Evolutionary conservation across 1,140 invertebrate genomes (phyloP).

Genomic region (Ceratina japonica): DNA sequence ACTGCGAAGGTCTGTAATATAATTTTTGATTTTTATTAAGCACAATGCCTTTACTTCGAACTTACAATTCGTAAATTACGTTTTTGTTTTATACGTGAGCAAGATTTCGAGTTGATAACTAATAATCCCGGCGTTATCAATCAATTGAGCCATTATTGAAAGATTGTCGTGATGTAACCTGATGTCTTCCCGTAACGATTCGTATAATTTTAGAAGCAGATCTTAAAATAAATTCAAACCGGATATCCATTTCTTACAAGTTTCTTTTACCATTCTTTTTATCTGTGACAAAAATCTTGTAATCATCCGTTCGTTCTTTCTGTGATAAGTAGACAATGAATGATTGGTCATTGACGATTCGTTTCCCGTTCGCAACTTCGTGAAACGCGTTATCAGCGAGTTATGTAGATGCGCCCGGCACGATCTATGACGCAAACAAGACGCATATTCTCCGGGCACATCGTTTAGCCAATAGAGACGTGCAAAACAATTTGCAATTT

Average conservation of each 20-base stretch:
- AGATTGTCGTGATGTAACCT: slow-evolving; percentile 10
- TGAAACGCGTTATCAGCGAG: slow-evolving; percentile 16
- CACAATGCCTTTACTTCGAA: not conserved
- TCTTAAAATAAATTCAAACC: no score
- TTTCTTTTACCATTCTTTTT: no score
- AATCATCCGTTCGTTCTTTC: not conserved
- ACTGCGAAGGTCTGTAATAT: slow-evolving; percentile 80
- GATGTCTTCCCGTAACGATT: not conserved
- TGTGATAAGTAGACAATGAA: not conserved
- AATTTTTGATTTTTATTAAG: not conserved
- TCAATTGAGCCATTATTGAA: slow-evolving; percentile 22
- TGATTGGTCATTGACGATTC: not conserved
- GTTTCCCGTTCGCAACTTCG: not conserved
- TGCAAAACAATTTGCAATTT: slow-evolving; percentile 54
- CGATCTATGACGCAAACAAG: slow-evolving; percentile 33
- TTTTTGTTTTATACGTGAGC: no score
- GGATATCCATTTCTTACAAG: no score
- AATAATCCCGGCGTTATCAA: slow-evolving; percentile 14
- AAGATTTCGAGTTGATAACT: not conserved
- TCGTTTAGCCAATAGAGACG: slow-evolving; percentile 43
- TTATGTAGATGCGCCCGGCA: not conserved
- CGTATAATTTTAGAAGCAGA: no score
- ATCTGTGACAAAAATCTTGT: no score
- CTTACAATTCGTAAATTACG: no score
- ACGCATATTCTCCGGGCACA: slow-evolving; percentile 16